Percentiles rank a stretch among this genome's conserved stretches.
Conservation (phyloP, 2,113 vertebrate genomes). For the Oryzias celebensis region DNA sequence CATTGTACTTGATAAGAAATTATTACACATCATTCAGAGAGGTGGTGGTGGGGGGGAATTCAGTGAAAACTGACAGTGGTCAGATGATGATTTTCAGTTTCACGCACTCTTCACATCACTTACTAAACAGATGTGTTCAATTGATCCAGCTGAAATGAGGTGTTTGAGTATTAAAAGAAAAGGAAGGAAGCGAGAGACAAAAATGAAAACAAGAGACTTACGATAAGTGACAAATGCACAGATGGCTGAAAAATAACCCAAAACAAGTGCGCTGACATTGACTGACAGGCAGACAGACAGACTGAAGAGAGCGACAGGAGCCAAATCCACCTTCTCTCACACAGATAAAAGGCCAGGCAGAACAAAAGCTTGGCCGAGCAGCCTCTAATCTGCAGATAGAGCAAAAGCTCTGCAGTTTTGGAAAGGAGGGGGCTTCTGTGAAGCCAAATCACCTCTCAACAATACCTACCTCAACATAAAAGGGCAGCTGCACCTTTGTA, state of each 20-base stretch:
- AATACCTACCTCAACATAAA: constrained; percentile 67
- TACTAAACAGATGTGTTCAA: constrained; percentile 50
- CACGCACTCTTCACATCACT: constrained; percentile 42
- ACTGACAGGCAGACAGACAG: constrained; percentile 57
- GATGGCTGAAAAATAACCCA: constrained; percentile 22
- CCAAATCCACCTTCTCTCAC: constrained; percentile 53
- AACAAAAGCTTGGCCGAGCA: constrained; percentile 67
- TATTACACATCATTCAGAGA: constrained; percentile 49
- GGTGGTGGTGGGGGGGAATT: not conserved
- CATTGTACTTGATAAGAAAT: constrained; percentile 35
- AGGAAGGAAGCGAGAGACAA: constrained; percentile 24
- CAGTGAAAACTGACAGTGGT: constrained; percentile 29
- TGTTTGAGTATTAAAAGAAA: constrained; percentile 20
- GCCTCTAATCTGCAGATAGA: constrained; percentile 71
- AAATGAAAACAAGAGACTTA: constrained; percentile 34
- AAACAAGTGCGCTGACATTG: constrained; percentile 33
- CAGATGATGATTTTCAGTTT: constrained; percentile 51
- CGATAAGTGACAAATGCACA: constrained; percentile 34
- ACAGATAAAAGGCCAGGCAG: constrained; percentile 65
- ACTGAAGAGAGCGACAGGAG: constrained; percentile 30
- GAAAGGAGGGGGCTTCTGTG: constrained; percentile 47
- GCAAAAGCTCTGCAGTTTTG: constrained; percentile 60
- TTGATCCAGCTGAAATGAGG: constrained; percentile 18
- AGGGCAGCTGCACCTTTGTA: constrained; percentile 65
- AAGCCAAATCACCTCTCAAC: constrained; percentile 68